A percentile compares a stretch with the other conserved stretches of the same genome.
phyloP scores from a whole-genome alignment of 2,888 invertebrate genomes.

The Lacanobia wlatinum region DNA sequence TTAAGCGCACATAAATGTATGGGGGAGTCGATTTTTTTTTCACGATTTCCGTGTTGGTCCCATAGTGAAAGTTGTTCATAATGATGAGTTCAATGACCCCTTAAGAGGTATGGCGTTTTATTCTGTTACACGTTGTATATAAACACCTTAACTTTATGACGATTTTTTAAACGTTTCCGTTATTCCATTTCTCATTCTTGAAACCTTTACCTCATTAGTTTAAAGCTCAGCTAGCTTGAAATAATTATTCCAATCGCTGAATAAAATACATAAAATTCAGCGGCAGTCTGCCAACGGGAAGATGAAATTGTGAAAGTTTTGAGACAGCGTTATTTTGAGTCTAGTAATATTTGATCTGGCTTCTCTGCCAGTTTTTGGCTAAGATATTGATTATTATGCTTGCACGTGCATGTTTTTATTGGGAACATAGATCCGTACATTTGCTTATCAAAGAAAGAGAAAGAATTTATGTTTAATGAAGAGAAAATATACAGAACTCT shows the following conservation, averaged over 20 bases:
- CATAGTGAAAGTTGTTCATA: too few relatives aligned
- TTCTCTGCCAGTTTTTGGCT: constrained; percentile 13
- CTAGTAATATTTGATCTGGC: constrained; percentile 14
- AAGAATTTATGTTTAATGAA: neutral
- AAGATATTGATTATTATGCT: constrained; percentile 15
- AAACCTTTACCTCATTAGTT: neutral
- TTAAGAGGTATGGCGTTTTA: too few relatives aligned
- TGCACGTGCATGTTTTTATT: neutral
- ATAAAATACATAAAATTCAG: constrained; percentile 41
- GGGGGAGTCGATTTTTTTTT: too few relatives aligned
- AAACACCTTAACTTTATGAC: neutral
- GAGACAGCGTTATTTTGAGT: constrained; percentile 28
- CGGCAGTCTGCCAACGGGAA: constrained; percentile 42
- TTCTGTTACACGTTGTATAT: too few relatives aligned
- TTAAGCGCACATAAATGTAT: too few relatives aligned
- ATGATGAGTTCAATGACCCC: too few relatives aligned
- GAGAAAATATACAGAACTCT: too few relatives aligned
- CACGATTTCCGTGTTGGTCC: too few relatives aligned
- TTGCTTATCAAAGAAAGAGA: neutral
- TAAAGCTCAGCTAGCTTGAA: constrained; percentile 9
- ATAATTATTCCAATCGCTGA: constrained; percentile 31
- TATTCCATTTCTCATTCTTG: too few relatives aligned
- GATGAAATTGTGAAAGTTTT: constrained; percentile 53
- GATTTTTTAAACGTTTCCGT: neutral
- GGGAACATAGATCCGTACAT: neutral